Conservation (phyloP, 2,113 vertebrate species). For the Odocoileus hemionus region DNA sequence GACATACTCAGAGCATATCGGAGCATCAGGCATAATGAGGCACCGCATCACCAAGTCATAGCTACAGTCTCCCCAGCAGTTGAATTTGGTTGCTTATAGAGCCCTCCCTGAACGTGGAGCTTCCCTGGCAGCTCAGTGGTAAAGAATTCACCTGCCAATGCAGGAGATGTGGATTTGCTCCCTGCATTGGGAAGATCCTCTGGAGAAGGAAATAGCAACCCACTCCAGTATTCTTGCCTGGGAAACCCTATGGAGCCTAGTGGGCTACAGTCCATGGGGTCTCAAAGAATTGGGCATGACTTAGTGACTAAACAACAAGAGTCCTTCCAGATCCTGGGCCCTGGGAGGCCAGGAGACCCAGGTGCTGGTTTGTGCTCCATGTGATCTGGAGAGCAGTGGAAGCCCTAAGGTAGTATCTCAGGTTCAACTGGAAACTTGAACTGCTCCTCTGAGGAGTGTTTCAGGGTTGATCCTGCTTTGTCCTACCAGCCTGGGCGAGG, state of each 20-base stretch:
- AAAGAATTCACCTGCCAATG: background rate
- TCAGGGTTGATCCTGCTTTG: background rate
- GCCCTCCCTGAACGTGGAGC: background rate
- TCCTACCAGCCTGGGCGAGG: background rate
- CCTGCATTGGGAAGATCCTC: background rate
- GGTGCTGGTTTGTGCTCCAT: background rate
- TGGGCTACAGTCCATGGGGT: background rate
- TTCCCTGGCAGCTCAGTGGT: background rate
- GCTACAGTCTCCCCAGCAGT: background rate
- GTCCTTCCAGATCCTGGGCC: background rate
- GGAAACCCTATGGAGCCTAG: background rate
- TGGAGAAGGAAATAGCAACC: background rate
- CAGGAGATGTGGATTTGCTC: background rate
- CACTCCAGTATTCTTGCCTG: background rate
- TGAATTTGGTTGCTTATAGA: background rate
- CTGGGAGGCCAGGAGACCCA: rapidly evolving
- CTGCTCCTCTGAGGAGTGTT: background rate
- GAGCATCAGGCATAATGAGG: background rate
- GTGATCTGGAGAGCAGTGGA: background rate
- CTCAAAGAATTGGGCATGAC: background rate
- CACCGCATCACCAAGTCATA: background rate
- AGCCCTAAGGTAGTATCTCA: background rate
- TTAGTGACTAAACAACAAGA: background rate
- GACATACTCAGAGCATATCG: background rate
- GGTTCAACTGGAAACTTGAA: background rate